phyloP scores from a whole-genome alignment of 2,888 invertebrate species.

The Latrodectus elegans region DNA sequence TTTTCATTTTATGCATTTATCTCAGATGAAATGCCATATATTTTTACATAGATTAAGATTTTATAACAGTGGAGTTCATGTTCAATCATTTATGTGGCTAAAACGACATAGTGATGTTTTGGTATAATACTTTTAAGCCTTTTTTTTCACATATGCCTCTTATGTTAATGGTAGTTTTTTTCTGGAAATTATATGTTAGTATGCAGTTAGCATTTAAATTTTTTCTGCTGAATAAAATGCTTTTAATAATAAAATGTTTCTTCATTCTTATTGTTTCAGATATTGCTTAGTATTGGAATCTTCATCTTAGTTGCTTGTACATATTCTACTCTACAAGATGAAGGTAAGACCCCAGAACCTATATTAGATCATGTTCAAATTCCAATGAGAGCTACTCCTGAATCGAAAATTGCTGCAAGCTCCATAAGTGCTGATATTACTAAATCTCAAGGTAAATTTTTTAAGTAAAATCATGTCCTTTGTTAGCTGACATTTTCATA shows the following conservation, averaged over 20 bases:
- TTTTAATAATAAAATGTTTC: background rate
- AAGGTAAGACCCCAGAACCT: constrained; percentile 70
- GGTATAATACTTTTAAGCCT: background rate
- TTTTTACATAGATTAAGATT: too few relatives aligned
- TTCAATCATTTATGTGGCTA: too few relatives aligned
- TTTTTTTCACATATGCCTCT: background rate
- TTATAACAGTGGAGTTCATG: too few relatives aligned
- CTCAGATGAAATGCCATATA: too few relatives aligned
- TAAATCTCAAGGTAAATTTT: constrained; percentile 35
- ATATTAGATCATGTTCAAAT: constrained; percentile 73
- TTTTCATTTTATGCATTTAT: too few relatives aligned
- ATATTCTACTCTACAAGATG: constrained; percentile 80
- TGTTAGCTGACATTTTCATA: too few relatives aligned
- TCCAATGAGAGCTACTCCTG: constrained; percentile 60
- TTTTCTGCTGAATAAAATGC: background rate
- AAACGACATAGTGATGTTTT: background rate
- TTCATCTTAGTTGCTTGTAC: constrained; percentile 92
- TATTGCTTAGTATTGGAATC: constrained; percentile 87
- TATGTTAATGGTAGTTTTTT: background rate
- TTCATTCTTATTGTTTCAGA: constrained; percentile 77
- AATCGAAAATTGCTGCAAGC: constrained; percentile 3
- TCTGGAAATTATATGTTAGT: background rate
- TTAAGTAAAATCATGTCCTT: too few relatives aligned
- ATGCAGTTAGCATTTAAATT: background rate
- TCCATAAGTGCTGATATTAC: constrained; percentile 27